Conservation (phyloP, 2,888 invertebrate species). For the Aproaerema taeniolella region DNA sequence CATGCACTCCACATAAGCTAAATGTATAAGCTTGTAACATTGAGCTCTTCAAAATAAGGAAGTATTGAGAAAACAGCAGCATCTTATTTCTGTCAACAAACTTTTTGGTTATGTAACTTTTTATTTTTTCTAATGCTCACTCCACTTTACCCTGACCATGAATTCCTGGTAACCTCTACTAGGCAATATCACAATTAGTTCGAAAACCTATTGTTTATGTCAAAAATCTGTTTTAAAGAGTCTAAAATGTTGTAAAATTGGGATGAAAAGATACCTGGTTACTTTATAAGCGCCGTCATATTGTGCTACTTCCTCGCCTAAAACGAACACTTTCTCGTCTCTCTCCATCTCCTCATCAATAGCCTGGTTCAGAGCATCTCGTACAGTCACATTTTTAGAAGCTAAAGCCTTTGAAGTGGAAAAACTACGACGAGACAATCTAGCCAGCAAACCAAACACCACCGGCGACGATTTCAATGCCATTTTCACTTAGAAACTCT, state of each 20-base stretch:
- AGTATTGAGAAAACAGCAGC: too few species aligned
- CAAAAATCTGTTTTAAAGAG: too few species aligned
- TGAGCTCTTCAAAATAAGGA: too few species aligned
- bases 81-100: conserved; percentile 48
- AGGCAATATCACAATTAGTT: too few species aligned
- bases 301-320: conserved; percentile 99
- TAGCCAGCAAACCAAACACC: conserved; percentile 43
- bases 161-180: too few species aligned
- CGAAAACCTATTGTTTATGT: too few species aligned
- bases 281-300: conserved; percentile 99
- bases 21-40: too few species aligned
- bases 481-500: conserved; percentile 46
- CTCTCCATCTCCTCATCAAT: conserved; percentile 97
- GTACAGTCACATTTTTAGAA: conserved; percentile 88
- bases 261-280: conserved; percentile 60
- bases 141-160: too few species aligned
- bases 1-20: too few species aligned
- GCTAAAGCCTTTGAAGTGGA: conserved; percentile 57
- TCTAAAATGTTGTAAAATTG: too few species aligned
- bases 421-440: conserved; percentile 56
- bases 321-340: conserved; percentile 92
- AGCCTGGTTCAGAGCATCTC: conserved; percentile 97
- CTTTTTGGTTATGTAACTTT: conserved; percentile 53
- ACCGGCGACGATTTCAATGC: conserved; percentile 69
- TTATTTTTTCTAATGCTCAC: too few species aligned